A percentile compares a stretch with the other conserved stretches of the same genome.
Evolutionary conservation across 2,797 vertebrate species (phyloP).

Genomic region (Coracias cyanogaster): DNA sequence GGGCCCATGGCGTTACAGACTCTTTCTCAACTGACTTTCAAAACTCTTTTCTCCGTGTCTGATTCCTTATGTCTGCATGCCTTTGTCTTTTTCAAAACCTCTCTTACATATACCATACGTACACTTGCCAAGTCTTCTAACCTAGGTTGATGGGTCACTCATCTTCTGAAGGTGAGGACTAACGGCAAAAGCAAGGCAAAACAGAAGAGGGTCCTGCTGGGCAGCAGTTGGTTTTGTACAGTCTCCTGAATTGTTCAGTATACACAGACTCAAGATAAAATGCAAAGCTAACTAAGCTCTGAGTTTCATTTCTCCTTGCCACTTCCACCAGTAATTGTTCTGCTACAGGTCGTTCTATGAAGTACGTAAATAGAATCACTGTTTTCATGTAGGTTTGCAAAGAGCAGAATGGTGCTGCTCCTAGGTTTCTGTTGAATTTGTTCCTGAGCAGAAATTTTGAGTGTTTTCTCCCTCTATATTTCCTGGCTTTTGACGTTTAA

Average conservation of each 20-base stretch:
- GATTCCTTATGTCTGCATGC: conserved; percentile 26
- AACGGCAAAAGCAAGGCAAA: conserved; percentile 9
- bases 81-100: conserved; percentile 48
- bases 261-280: neutral
- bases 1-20: conserved; percentile 31
- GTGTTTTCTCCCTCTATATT: neutral
- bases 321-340: conserved; percentile 19
- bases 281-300: neutral
- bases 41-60: conserved; percentile 52
- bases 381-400: neutral
- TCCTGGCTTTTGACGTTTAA: conserved; percentile 50
- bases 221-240: neutral
- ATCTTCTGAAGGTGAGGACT: conserved; percentile 40
- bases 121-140: neutral
- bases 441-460: neutral
- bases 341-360: neutral
- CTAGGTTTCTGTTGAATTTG: neutral
- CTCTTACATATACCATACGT: neutral
- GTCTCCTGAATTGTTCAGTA: neutral
- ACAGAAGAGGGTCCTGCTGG: neutral
- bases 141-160: conserved; percentile 23
- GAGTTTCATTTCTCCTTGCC: conserved; percentile 12
- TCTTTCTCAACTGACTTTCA: conserved; percentile 46
- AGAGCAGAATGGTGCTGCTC: neutral
- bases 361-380: neutral